A percentile compares a stretch with the other conserved stretches of the same genome.
phyloP scores from a whole-genome alignment of 2,113 vertebrate genomes.

The Triplophysa siluroides region DNA sequence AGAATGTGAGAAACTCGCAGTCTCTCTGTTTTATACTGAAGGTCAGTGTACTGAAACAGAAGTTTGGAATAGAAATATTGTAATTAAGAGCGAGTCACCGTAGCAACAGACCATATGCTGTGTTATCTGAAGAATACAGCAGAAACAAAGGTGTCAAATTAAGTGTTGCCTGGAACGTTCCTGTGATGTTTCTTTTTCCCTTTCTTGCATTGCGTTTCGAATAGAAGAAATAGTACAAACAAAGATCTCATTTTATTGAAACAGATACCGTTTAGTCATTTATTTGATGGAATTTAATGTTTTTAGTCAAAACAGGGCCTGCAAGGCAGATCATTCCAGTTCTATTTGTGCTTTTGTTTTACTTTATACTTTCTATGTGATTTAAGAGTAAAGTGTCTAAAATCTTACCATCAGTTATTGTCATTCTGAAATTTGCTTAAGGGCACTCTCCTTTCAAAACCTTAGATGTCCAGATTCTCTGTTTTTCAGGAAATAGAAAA shows the following conservation, averaged over 20 bases:
- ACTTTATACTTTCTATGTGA: no score
- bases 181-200: background rate
- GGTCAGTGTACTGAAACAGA: conserved; percentile 29
- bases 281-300: no score
- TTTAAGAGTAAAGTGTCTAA: no score
- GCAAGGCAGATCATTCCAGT: no score
- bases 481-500: no score
- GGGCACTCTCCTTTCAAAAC: no score
- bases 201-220: background rate
- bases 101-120: conserved; percentile 54
- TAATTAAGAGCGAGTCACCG: conserved; percentile 44
- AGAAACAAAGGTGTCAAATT: conserved; percentile 33
- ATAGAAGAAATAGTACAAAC: background rate
- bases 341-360: no score
- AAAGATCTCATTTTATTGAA: background rate
- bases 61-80: conserved; percentile 43
- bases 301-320: no score
- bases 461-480: no score
- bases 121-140: conserved; percentile 46
- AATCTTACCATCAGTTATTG: no score
- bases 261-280: no score
- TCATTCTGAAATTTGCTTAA: no score
- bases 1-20: conserved; percentile 39
- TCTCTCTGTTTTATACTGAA: conserved; percentile 21
- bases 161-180: conserved; percentile 37